phyloP scores from a whole-genome alignment of 1,140 invertebrate species.

The Trichonephila clavata region DNA sequence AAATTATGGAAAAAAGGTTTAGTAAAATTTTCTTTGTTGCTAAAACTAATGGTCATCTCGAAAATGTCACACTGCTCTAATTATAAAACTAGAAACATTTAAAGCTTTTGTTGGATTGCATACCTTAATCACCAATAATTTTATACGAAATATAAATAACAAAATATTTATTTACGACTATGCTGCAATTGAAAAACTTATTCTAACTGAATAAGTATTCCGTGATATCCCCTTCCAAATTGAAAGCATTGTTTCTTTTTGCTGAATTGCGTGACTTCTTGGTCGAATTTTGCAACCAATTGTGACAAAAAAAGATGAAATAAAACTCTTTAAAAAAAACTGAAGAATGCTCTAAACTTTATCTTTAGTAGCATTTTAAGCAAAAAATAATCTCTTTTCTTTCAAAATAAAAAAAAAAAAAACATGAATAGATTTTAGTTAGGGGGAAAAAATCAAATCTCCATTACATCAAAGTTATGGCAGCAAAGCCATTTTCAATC shows the following conservation, averaged over 20 bases:
- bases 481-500: constrained; percentile 20
- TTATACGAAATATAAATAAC: too few relatives aligned
- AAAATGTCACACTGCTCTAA: too few relatives aligned
- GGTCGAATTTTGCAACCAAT: not conserved
- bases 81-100: too few relatives aligned
- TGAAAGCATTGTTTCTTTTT: not conserved
- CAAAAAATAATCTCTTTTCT: constrained; percentile 4
- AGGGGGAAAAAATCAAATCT: constrained; percentile 5
- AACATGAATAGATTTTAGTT: not conserved
- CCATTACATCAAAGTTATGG: constrained; percentile 25
- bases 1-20: too few relatives aligned
- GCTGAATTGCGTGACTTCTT: not conserved
- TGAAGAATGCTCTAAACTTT: not conserved
- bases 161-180: too few relatives aligned
- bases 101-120: too few relatives aligned
- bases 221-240: not conserved
- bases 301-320: not conserved
- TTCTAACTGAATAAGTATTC: too few relatives aligned
- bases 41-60: too few relatives aligned
- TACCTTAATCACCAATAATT: too few relatives aligned
- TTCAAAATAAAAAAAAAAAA: not conserved
- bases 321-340: not conserved
- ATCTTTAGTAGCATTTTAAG: constrained; percentile 19
- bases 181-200: too few relatives aligned
- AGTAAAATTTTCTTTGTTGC: too few relatives aligned